phyloP scores from a whole-genome alignment of 2,888 invertebrate genomes.

The Acheta domesticus region DNA sequence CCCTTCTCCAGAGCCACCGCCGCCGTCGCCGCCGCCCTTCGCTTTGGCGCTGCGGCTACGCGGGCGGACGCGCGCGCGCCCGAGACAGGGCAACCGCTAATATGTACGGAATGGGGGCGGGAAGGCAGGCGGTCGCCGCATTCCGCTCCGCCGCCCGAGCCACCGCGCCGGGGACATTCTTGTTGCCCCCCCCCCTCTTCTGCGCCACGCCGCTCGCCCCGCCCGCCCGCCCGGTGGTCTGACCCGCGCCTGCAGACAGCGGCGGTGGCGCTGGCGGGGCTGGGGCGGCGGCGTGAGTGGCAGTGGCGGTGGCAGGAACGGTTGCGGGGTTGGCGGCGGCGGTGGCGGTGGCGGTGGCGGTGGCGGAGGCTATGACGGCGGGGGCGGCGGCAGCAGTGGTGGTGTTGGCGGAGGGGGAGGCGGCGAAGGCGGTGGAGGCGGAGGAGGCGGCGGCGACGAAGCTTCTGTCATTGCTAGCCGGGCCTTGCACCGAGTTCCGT shows the following conservation, averaged over 20 bases:
- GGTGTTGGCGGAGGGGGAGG: too few species aligned
- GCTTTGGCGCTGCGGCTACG: background rate
- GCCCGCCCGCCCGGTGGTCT: too few species aligned
- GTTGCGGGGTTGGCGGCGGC: background rate
- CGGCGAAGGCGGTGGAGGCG: too few species aligned
- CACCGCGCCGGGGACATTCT: background rate
- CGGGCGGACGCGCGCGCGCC: background rate
- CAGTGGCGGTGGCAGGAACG: too few species aligned
- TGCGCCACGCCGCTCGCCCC: too few species aligned
- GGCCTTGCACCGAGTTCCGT: too few species aligned
- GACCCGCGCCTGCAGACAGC: too few species aligned
- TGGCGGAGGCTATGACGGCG: background rate
- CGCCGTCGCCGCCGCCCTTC: background rate
- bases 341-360: background rate
- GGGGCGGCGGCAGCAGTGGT: background rate
- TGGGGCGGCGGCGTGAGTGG: too few species aligned
- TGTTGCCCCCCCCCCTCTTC: background rate
- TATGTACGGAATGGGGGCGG: background rate
- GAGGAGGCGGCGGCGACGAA: background rate
- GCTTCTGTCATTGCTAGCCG: too few species aligned
- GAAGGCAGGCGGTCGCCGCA: background rate
- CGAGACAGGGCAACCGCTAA: conserved; percentile 1
- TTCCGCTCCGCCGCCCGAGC: background rate
- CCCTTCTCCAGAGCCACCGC: background rate
- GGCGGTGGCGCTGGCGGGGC: background rate